These are phyloP conservation scores for Conus ventricosus DNA, from an alignment of 1,140 invertebrate genomes.

Conservation along the genomic window DNA sequence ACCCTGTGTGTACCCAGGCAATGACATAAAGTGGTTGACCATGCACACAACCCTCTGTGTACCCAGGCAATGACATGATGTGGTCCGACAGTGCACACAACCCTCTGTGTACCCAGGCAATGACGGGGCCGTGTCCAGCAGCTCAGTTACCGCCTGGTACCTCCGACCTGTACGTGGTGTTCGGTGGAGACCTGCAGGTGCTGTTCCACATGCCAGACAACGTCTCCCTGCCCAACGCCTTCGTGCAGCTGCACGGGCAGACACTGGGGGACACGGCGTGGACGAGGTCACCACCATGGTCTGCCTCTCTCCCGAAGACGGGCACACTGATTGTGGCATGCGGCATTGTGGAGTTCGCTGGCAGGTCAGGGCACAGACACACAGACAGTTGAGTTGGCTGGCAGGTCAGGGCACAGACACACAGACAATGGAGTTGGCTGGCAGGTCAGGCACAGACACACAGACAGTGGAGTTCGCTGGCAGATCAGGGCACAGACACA, in stretches of 20 bases:
- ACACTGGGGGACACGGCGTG: not conserved
- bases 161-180: constrained; percentile 50
- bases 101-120: too few relatives aligned
- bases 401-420: too few relatives aligned
- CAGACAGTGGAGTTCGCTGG: too few relatives aligned
- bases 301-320: constrained; percentile 38
- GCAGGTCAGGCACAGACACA: too few relatives aligned
- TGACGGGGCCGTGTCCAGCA: too few relatives aligned
- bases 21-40: too few relatives aligned
- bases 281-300: constrained; percentile 51
- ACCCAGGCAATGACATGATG: too few relatives aligned
- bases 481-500: too few relatives aligned
- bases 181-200: constrained; percentile 54
- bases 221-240: constrained; percentile 56
- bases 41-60: not conserved
- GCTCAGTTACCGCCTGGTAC: constrained; percentile 35
- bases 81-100: not conserved
- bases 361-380: constrained; percentile 14
- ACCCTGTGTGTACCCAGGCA: too few relatives aligned
- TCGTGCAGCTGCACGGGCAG: constrained; percentile 45
- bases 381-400: too few relatives aligned
- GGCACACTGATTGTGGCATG: constrained; percentile 49
- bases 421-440: too few relatives aligned
- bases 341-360: constrained; percentile 59
- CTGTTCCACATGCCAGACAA: constrained; percentile 54